Base-by-base conservation (phyloP, 2,797 vertebrate species). In the Sebastes elongatus region DNA sequence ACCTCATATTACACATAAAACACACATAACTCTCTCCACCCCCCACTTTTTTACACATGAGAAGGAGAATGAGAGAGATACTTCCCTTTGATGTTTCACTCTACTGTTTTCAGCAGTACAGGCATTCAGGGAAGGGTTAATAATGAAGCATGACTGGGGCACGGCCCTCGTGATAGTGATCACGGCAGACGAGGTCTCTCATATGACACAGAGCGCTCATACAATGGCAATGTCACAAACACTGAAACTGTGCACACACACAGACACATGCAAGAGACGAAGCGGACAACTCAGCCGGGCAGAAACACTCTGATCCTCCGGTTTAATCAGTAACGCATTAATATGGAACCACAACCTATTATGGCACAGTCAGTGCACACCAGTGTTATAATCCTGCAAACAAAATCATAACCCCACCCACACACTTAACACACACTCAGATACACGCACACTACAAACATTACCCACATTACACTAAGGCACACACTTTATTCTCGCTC, bases 91-190 rank as follows among this genome's bases (percentile, higher is more conserved):
- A 79, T 70, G 78, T 78, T 74, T 46, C 7, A 25, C 75, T 62
- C 57, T 52, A n/a, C 63, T 68, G 76, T 32, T 72, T 70, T 25
- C 18, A 69, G 35, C 38, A 13, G 56, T 0, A 14, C 53, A 56
- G 14, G 10, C 57, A 4, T 79, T 23, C 3, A 57, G 74, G 20
- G 76, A 74, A 80, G 88, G 86, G 91, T 90, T 91, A 92, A 89
- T 74, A 33, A 61, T 18, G 22, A 55, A 75, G 86, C 84, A 16
- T 88, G 94, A 89, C 90, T 82, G 76, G 68, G 63, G 71, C 85
- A 80, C 4, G 30, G 86, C 71, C 91, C 88, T 90, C 89, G 89
- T 95, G 92, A 94, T 73, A 74, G 60, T 64, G 92, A 90, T 89
- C 71, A 90, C 49, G 59, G 71, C 75, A 79, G 83, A 84, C 84